A percentile compares a stretch with the other conserved stretches of the same genome.
phyloP scores from a whole-genome alignment of 35 echinoderm and acorn worm genomes.

The Nesometra sesokonis region DNA sequence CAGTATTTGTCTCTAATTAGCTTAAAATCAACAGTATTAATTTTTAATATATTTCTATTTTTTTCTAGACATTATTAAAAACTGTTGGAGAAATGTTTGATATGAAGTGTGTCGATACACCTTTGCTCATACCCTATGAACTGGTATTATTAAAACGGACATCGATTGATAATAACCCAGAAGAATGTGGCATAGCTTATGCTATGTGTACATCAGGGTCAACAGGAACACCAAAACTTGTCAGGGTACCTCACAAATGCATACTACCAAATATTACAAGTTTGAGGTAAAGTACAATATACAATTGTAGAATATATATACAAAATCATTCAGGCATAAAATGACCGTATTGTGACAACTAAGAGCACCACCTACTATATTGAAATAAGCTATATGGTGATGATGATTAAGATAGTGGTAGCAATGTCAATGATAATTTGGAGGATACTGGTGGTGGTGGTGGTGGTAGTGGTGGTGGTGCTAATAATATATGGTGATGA shows the following conservation, averaged over 20 bases:
- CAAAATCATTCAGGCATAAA: too few relatives aligned
- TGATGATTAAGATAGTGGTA: too few relatives aligned
- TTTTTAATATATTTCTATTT: too few relatives aligned
- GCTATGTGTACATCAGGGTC: conserved; percentile 86
- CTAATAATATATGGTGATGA: too few relatives aligned
- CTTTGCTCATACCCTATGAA: neutral
- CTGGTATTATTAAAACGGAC: neutral
- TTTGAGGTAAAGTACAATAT: conserved; percentile 44
- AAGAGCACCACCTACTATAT: too few relatives aligned
- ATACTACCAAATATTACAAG: conserved; percentile 81
- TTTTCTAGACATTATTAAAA: neutral
- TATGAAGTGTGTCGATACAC: neutral
- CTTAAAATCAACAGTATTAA: too few relatives aligned
- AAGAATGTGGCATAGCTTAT: conserved; percentile 41
- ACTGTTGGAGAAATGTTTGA: neutral
- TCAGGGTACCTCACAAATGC: conserved; percentile 70
- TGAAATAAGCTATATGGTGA: too few relatives aligned
- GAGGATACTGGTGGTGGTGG: too few relatives aligned
- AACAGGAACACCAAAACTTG: conserved; percentile 73
- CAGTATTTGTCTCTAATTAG: too few relatives aligned
- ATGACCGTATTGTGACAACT: neutral
- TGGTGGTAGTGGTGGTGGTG: too few relatives aligned
- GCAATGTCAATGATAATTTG: too few relatives aligned
- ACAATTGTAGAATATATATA: too few relatives aligned
- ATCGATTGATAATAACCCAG: neutral